Evolutionary conservation across 1,140 invertebrate species (phyloP).

Genomic region (Ceratoteleas bidentatus): DNA sequence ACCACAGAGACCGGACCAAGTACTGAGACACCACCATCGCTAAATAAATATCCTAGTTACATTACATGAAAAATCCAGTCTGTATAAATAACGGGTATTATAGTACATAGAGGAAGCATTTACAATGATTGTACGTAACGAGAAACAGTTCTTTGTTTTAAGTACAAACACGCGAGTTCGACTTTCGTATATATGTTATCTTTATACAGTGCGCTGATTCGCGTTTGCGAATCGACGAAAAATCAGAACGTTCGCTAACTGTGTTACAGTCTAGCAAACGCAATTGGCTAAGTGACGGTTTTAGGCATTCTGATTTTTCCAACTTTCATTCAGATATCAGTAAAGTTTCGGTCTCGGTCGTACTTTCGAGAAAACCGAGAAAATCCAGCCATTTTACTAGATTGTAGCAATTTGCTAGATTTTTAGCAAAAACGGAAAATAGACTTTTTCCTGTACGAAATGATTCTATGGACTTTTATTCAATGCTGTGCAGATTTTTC

Average conservation of each 20-base stretch:
- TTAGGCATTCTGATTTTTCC: no score
- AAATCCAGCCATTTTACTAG: no score
- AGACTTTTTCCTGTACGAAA: no score
- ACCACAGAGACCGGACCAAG: slow-evolving; percentile 12
- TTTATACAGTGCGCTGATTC: slow-evolving; percentile 36
- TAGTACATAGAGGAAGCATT: slow-evolving; percentile 55
- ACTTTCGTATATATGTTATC: slow-evolving; percentile 18
- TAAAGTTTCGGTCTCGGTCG: no score
- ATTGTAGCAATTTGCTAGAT: no score
- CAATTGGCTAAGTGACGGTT: no score
- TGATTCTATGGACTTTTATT: no score
- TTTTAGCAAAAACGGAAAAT: no score
- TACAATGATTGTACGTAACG: slow-evolving; percentile 47
- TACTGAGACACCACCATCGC: slow-evolving; percentile 17
- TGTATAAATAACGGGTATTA: slow-evolving; percentile 59
- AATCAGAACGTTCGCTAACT: slow-evolving; percentile 22
- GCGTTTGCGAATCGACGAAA: slow-evolving; percentile 23
- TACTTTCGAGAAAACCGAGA: no score
- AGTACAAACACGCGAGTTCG: slow-evolving; percentile 30
- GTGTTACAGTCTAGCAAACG: background rate
- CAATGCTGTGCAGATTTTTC: no score
- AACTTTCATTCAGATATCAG: no score
- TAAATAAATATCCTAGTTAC: slow-evolving; percentile 59
- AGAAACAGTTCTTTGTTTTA: slow-evolving; percentile 39
- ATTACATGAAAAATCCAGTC: slow-evolving; percentile 49